Evolutionary conservation across 2,113 vertebrate genomes (phyloP), one percentile per base, ranked within the genome.

Genomic region (Callipepla californica): DNA sequence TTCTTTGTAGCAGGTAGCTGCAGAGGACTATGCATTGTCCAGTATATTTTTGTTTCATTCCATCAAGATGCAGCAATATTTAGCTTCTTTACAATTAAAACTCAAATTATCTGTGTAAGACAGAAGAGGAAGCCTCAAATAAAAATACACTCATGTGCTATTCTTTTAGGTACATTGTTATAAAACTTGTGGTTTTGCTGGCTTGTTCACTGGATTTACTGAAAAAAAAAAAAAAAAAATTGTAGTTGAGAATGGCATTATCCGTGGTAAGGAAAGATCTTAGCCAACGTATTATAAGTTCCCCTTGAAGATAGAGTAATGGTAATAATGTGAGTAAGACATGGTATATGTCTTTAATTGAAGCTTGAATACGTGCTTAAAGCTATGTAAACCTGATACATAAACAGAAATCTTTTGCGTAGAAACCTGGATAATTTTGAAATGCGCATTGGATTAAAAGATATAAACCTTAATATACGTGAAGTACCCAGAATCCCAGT

Each of bases 1-100:
- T 34, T 12, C 9, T 51, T 25, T 36, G 9, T 30, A 48, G 9
- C 25, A 48, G 18, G 14, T 34, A 59, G 11, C 67, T 55, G 34
- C 34, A 38, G 0, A 75, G 26, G 30, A 3, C 45, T 48, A 8
- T 0, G 1, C 11, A 16, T 65, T 65, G 28, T 69, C 16, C 11
- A 23, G n/a, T 34, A 45, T 47, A 2, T 30, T 73, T 78, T 80
- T 69, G 13, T 85, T 78, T 82, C 38, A 30, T 53, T 82, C 21
- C 4, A 11, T 78, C 48, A 25, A 69, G 48, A 30, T 78, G 25
- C 25, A 23, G 25, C 36, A 74, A 2, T 36, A 51, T 30, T 84
- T 83, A 70, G 7, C 13, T 58, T 69, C 34, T 69, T 65, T 28
- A 11, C 69, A 18, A 30, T 65, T 79, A 47, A 57, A 87, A n/a